A percentile compares a stretch with the other conserved stretches of the same genome.
phyloP scores from a whole-genome alignment of 2,113 vertebrate genomes.

The Emydura subglobosa region DNA sequence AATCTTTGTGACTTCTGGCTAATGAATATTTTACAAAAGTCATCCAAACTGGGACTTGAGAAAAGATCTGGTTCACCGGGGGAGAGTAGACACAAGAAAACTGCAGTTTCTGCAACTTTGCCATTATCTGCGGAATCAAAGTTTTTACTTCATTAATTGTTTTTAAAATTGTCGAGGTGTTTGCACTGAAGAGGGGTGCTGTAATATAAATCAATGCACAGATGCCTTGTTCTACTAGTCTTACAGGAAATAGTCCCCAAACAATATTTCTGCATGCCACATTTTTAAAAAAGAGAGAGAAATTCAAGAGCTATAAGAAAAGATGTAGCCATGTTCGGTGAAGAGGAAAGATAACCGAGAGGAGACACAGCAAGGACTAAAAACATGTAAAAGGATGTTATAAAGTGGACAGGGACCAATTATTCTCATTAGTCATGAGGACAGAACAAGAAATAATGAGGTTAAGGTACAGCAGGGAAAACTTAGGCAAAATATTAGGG shows the following conservation, averaged over 20 bases:
- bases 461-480: background rate
- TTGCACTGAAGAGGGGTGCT: background rate
- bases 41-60: background rate
- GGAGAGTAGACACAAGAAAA: background rate
- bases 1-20: background rate
- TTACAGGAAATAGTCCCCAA: slow-evolving; percentile 5
- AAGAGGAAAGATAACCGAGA: background rate
- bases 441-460: background rate
- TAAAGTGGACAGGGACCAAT: background rate
- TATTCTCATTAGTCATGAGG: slow-evolving; percentile 3
- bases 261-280: background rate
- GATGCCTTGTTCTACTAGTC: slow-evolving; percentile 1
- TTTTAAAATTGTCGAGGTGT: slow-evolving; percentile 21
- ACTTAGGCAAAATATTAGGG: slow-evolving; percentile 16
- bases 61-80: background rate
- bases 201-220: slow-evolving; percentile 40
- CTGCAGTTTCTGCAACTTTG: slow-evolving; percentile 29
- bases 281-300: background rate
- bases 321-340: background rate
- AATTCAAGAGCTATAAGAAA: background rate
- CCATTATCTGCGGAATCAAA: slow-evolving; percentile 32
- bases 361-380: background rate
- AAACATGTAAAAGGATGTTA: background rate
- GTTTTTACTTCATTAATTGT: slow-evolving; percentile 18
- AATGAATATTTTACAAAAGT: slow-evolving; percentile 46